Conservation (phyloP, 2,113 vertebrate genomes). For the Pseudorectes ferrugineus region DNA sequence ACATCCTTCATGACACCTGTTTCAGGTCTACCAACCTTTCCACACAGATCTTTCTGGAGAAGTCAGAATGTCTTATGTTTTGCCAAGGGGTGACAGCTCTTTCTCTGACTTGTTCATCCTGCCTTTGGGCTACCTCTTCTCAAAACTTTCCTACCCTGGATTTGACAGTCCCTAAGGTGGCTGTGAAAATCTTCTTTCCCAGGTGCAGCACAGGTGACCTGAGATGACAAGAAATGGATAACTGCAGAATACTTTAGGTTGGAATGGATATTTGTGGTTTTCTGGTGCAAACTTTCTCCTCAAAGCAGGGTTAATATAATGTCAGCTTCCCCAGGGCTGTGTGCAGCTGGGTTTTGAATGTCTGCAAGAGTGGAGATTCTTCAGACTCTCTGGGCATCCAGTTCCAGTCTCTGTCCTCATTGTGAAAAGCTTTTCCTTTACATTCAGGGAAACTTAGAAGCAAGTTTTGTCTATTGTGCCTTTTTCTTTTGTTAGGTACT, state of each 20-base stretch:
- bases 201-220: not conserved
- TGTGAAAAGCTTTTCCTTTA: not conserved
- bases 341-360: not conserved
- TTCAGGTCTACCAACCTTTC: not conserved
- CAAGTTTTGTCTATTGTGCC: not conserved
- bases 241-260: not conserved
- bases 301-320: not conserved
- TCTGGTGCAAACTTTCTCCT: not conserved
- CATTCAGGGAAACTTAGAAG: not conserved
- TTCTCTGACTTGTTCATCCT: not conserved
- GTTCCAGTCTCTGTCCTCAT: not conserved
- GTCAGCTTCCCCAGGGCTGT: not conserved
- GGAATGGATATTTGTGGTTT: not conserved
- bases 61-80: not conserved
- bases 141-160: not conserved
- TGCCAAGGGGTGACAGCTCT: not conserved
- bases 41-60: not conserved
- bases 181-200: not conserved
- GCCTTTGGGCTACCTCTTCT: not conserved
- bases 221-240: rapidly evolving
- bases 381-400: not conserved
- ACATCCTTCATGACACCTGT: not conserved
- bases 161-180: not conserved
- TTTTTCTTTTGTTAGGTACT: not conserved
- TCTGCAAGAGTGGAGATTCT: not conserved